Evolutionary conservation across 2,113 vertebrate species (phyloP).

Genomic region (Zapornia atra): DNA sequence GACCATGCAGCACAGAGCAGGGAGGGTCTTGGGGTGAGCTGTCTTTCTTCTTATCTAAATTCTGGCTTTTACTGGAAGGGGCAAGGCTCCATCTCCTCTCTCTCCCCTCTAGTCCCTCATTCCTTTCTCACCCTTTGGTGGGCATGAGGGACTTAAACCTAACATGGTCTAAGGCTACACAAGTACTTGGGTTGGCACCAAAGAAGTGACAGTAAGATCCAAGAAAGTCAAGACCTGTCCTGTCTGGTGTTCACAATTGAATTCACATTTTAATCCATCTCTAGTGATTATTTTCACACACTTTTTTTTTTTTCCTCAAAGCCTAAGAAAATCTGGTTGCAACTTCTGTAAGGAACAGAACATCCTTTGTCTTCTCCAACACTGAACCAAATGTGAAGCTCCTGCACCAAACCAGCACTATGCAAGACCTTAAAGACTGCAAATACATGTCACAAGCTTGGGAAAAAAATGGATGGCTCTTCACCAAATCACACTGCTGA

Average conservation of each 20-base stretch:
- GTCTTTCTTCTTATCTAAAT: neutral
- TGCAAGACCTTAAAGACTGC: neutral
- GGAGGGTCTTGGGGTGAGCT: neutral
- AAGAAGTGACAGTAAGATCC: neutral
- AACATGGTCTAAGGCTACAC: accelerated
- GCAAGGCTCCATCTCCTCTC: neutral
- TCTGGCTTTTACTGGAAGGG: neutral
- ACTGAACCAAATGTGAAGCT: neutral
- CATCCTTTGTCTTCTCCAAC: neutral
- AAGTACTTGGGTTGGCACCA: neutral
- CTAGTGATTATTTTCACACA: accelerated
- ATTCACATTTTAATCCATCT: neutral
- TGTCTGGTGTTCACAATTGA: neutral
- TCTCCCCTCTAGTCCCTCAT: too few species aligned
- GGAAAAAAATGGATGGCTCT: neutral
- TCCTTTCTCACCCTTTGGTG: neutral
- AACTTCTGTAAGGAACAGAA: neutral
- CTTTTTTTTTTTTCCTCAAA: neutral
- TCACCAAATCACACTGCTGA: neutral
- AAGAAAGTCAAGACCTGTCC: neutral
- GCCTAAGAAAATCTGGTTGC: neutral
- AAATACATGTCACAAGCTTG: neutral
- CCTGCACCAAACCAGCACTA: neutral
- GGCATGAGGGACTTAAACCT: neutral
- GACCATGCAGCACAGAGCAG: neutral